Percentiles rank a stretch among this genome's conserved stretches.
Evolutionary conservation across 2,113 vertebrate species (phyloP).

Genomic region (Tetrax tetrax): DNA sequence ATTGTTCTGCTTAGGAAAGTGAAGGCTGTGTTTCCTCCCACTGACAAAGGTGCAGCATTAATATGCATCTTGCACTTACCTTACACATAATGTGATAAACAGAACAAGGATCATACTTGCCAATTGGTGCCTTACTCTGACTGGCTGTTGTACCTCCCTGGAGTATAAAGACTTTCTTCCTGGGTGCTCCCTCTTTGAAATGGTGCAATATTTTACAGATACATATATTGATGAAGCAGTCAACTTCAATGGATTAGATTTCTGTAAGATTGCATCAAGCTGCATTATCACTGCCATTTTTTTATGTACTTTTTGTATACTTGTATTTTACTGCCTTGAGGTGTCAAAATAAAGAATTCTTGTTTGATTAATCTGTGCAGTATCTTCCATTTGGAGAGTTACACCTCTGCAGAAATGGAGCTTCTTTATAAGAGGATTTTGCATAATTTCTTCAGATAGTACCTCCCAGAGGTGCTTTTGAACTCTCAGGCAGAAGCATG

Average conservation of each 20-base stretch:
- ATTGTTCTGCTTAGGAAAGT: not conserved
- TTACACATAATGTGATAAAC: not conserved
- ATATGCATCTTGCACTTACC: not conserved
- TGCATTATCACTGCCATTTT: constrained; percentile 67
- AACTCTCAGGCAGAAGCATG: not conserved
- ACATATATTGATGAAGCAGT: not conserved
- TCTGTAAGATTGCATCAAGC: constrained; percentile 29
- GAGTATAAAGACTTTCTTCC: not conserved
- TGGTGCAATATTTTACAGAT: constrained; percentile 43
- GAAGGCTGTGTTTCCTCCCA: not conserved
- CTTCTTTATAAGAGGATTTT: not conserved
- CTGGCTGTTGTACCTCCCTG: not conserved
- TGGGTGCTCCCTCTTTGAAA: not conserved
- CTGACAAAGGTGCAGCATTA: not conserved
- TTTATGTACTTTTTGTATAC: constrained; percentile 31
- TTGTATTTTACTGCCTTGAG: constrained; percentile 56
- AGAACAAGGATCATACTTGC: not conserved
- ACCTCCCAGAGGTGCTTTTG: not conserved
- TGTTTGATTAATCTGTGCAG: constrained; percentile 4
- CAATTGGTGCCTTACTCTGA: constrained; percentile 47
- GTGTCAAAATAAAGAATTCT: constrained; percentile 74
- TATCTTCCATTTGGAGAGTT: not conserved
- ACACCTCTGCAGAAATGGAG: not conserved
- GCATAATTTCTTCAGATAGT: not conserved
- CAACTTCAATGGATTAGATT: not conserved